Evolutionary conservation across 2,113 vertebrate species (phyloP), one percentile per base, ranked within the genome.

Genomic region (Nyctibius bracteatus): DNA sequence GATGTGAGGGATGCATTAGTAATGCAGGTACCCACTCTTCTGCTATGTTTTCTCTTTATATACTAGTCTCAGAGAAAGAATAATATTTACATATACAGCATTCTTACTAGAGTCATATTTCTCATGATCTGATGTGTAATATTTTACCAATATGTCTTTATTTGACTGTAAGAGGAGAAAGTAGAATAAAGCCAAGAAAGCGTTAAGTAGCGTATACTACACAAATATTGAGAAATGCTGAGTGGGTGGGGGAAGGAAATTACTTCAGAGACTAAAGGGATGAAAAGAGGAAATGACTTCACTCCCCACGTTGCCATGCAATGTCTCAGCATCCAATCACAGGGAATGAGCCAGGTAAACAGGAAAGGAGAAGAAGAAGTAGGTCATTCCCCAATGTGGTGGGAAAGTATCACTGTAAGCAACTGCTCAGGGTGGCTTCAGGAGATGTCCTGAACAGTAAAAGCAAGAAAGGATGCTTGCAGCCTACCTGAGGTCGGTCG

Each of bases 191-290:
- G 68, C 49, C 31, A 57, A 75, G 73, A 91, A 81, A 95, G 24
- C 16, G 27, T 51, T 74, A 91, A 78, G 37, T 4, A 78, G 46
- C 5, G 49, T n/a, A 71, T 43, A n/a, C 37, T 81, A 68, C 59
- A 92, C 65, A 75, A 87, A 74, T 57, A 95, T 75, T 96, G 90
- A 96, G 95, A 97, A 96, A 96, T 5, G 2, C 28, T 91, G 83
- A 88, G 95, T 95, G 70, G 93, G 84, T 94, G 84, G 52, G 89
- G 95, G 95, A 96, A 97, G 96, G 96, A 97, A 97, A 95, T 96
- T 3, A 97, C 93, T 92, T 96, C 95, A 96, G 81, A 96, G 78
- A 44, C 89, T 89, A 84, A 96, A 96, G 84, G 65, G 77, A 81
- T 87, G 66, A 94, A 96, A 95, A 95, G 89, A 96, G 95, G 96